Conservation (phyloP, 2,797 vertebrate species). For the Onychomys leucogaster region DNA sequence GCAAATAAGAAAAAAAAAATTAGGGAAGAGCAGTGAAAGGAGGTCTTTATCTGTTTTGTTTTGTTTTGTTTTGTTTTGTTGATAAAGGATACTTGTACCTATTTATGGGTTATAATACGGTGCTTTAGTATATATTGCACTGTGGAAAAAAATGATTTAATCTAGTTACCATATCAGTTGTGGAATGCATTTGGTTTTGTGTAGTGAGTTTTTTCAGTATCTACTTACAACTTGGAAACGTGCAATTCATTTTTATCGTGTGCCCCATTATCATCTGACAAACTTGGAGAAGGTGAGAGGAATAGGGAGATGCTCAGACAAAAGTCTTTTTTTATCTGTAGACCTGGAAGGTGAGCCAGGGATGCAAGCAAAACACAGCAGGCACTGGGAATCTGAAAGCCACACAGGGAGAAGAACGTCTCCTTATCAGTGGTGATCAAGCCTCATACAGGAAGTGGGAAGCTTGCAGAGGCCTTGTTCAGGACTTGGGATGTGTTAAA, state of each 20-base stretch:
- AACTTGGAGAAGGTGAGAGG: too few species aligned
- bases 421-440: neutral
- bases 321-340: neutral
- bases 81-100: neutral
- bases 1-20: neutral
- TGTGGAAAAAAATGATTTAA: neutral
- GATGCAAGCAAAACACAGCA: neutral
- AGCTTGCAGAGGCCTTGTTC: rapidly evolving
- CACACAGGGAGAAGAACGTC: neutral
- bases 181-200: neutral
- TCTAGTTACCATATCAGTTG: neutral
- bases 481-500: conserved; percentile 40
- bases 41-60: neutral
- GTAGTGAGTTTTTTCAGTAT: neutral
- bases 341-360: neutral
- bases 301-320: neutral
- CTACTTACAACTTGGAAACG: neutral
- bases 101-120: neutral
- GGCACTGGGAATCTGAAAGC: neutral
- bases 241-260: neutral
- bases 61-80: neutral
- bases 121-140: neutral
- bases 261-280: neutral
- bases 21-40: neutral
- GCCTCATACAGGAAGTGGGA: neutral